Percentiles rank a stretch among this genome's conserved stretches.
phyloP scores from a whole-genome alignment of 2,888 invertebrate genomes.

The Drosophila testacea region DNA sequence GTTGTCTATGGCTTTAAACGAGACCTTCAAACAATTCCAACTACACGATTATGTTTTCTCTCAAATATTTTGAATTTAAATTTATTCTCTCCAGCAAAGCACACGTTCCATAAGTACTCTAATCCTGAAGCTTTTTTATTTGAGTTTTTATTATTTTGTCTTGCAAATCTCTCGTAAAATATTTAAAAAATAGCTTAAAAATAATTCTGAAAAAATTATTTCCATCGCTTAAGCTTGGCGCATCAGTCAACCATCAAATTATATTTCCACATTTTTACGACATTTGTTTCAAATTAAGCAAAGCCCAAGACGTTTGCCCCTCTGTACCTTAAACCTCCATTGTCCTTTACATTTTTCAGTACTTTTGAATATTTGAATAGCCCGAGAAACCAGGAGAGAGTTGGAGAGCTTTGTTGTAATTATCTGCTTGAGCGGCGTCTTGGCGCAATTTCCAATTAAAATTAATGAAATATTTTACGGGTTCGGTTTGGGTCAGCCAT shows the following conservation, averaged over 20 bases:
- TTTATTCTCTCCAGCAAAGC: neutral
- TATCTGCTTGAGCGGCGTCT: conserved; percentile 77
- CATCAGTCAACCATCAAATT: conserved; percentile 80
- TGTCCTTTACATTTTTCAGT: conserved; percentile 32
- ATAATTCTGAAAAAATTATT: conserved; percentile 17
- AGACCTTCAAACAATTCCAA: neutral
- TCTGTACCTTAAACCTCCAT: conserved; percentile 4
- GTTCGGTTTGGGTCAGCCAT: conserved; percentile 62
- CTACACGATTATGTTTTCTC: neutral
- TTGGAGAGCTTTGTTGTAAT: conserved; percentile 66
- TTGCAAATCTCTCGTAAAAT: conserved; percentile 49
- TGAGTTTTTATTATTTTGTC: no score
- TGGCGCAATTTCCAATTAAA: conserved; percentile 84
- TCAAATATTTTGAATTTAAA: neutral
- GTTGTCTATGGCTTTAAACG: conserved; percentile 18
- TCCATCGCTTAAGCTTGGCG: conserved; percentile 49
- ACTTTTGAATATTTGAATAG: conserved; percentile 72
- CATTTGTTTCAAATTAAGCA: conserved; percentile 82
- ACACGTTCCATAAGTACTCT: no score
- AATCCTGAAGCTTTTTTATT: no score
- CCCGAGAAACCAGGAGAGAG: neutral
- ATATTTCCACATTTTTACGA: conserved; percentile 75
- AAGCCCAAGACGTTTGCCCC: conserved; percentile 55
- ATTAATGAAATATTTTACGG: conserved; percentile 84
- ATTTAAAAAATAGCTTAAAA: conserved; percentile 43